These are phyloP conservation scores for Otis tarda DNA, from an alignment of 2,113 vertebrate genomes.

Conservation along the genomic window DNA sequence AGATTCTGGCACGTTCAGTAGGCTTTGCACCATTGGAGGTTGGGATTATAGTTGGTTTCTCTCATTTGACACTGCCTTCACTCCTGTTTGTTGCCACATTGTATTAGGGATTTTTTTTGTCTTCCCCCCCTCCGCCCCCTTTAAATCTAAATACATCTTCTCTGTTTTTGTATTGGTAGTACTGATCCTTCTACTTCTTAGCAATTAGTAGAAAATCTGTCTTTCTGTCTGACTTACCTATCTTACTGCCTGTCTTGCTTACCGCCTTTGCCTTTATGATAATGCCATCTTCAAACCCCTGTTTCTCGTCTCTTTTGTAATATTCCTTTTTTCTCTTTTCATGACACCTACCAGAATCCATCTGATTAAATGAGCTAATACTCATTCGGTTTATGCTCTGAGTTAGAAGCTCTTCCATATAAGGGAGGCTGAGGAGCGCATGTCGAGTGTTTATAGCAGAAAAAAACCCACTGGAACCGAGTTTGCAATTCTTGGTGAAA, in stretches of 20 bases:
- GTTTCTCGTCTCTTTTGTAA: neutral
- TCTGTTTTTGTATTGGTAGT: neutral
- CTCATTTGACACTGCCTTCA: neutral
- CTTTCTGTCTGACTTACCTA: neutral
- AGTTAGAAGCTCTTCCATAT: neutral
- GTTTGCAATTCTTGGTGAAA: neutral
- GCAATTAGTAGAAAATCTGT: neutral
- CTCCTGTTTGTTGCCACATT: neutral
- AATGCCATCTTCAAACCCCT: neutral
- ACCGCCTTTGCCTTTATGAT: neutral
- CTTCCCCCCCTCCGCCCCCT: accelerated
- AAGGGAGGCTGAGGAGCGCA: neutral
- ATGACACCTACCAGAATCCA: neutral
- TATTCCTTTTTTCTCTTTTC: neutral
- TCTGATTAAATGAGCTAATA: neutral
- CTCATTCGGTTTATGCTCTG: neutral
- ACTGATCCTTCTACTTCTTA: neutral
- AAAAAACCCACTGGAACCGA: neutral
- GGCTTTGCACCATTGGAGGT: neutral
- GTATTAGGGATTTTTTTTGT: neutral
- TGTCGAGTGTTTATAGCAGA: neutral
- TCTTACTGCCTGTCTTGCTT: neutral
- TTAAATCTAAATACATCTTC: neutral
- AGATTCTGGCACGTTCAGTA: neutral
- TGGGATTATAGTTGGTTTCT: neutral